Evolutionary conservation across 2,888 invertebrate species (phyloP), one percentile per base, ranked within the genome.

Genomic region (Xylocampa areola): DNA sequence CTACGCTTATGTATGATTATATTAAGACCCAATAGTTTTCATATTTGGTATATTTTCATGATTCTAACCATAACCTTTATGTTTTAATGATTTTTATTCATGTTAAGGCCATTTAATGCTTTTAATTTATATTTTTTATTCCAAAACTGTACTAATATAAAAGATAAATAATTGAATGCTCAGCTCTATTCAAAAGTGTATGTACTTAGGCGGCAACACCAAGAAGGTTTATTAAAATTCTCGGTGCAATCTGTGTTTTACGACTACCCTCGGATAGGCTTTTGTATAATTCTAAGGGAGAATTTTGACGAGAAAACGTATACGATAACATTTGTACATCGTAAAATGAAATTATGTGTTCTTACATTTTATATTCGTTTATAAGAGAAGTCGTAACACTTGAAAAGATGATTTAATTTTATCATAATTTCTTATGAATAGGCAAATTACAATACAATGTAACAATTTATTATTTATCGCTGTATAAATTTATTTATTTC

Each of bases 211-310:
- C 3, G 47, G 67, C 54, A 65, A 59, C 60, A 51, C 58, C 66
- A 63, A 59, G 45, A 55, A 57, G 60, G 74, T 78, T 81, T 84
- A 86, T 85, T 84, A 84, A 85, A 84, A 85, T 83, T 84, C 79
- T 74, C 77, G 67, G 54, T 79, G 79, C 81, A 82, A 85, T 85
- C 80, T 79, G 76, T 79, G 76, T 82, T 86, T 86, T 84, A 85
- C 76, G 81, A 74, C 72, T 48, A 51, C 51, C 59, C 50, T 70
- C 55, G 75, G 72, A 77, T 80, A 81, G 72, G 70, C 73, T 75
- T 76, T 73, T 75, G 72, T 79, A 75, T 84, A 82, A 83, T 84
- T 80, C 73, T 65, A 60, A 64, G 61, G 68, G 65, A 35, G 63
- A 78, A 81, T 76, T 81, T 76, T 80, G 78, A 79, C 73, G 75